Percentiles rank a stretch among this genome's conserved stretches.
phyloP scores from a whole-genome alignment of 2,888 invertebrate genomes.

The Drosophila vallismaia region DNA sequence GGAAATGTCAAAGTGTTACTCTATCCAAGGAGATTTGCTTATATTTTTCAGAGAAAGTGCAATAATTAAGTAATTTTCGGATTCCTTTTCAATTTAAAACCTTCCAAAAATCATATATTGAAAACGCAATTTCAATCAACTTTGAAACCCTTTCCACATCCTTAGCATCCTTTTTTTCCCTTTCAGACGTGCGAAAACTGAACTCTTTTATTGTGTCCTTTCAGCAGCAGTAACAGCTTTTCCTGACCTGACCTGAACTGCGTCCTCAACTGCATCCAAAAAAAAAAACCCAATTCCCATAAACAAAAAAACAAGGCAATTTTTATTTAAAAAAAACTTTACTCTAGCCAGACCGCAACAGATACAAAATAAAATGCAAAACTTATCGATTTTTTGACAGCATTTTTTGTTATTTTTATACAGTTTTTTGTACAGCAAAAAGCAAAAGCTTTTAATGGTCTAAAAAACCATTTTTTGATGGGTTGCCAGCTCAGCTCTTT shows the following conservation, averaged over 20 bases:
- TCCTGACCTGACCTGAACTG: slow-evolving; percentile 32
- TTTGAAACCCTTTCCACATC: not conserved
- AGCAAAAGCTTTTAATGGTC: slow-evolving; percentile 70
- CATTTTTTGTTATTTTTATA: too few species aligned
- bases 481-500: slow-evolving; percentile 40
- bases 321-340: slow-evolving; percentile 35
- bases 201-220: slow-evolving; percentile 9
- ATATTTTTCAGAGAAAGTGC: not conserved
- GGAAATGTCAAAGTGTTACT: slow-evolving; percentile 1
- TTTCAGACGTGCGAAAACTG: not conserved
- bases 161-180: not conserved
- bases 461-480: slow-evolving; percentile 49
- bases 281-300: slow-evolving; percentile 20
- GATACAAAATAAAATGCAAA: slow-evolving; percentile 25
- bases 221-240: slow-evolving; percentile 15
- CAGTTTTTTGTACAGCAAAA: slow-evolving; percentile 1
- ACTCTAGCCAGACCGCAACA: slow-evolving; percentile 22
- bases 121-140: slow-evolving; percentile 24
- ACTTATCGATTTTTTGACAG: slow-evolving; percentile 26
- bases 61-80: not conserved
- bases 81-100: too few species aligned
- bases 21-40: not conserved
- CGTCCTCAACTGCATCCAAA: slow-evolving; percentile 2
- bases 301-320: slow-evolving; percentile 7
- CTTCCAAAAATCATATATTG: slow-evolving; percentile 9